phyloP scores from a whole-genome alignment of 2,888 invertebrate genomes.

The Apamea epomidion region DNA sequence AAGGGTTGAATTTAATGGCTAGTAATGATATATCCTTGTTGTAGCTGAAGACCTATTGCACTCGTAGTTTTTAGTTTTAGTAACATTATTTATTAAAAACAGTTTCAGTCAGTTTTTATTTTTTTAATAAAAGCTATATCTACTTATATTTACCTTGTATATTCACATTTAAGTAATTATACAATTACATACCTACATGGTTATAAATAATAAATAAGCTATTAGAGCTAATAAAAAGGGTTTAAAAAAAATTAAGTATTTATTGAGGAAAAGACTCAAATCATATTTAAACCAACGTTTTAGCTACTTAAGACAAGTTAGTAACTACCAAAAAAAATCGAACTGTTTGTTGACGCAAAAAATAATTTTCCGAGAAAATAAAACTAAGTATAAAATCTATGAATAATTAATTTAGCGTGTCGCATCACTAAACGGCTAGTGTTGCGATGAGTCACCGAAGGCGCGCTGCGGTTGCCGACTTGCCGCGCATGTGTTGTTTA shows the following conservation, averaged over 20 bases:
- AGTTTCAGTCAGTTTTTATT: no score
- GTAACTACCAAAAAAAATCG: background rate
- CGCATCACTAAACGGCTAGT: constrained; percentile 68
- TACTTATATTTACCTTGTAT: background rate
- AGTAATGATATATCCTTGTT: background rate
- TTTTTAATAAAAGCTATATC: background rate
- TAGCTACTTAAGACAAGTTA: no score
- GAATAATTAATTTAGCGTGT: constrained; percentile 63
- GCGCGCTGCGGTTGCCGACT: constrained; percentile 68
- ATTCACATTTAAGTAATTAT: no score
- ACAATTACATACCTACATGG: background rate
- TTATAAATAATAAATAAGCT: background rate
- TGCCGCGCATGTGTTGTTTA: constrained; percentile 68
- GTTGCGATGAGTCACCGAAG: constrained; percentile 76
- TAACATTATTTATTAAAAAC: no score
- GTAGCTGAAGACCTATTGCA: background rate
- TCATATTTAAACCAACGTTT: background rate
- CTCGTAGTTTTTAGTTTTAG: background rate
- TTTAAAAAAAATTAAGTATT: no score
- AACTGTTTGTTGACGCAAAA: background rate
- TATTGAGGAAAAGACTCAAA: background rate
- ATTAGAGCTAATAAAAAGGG: background rate
- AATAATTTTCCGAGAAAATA: background rate
- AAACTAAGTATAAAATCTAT: constrained; percentile 29
- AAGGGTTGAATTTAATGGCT: constrained; percentile 8